Percentiles rank a stretch among this genome's conserved stretches.
Evolutionary conservation across 2,888 invertebrate genomes (phyloP).

Genomic region (Margaritifera margaritifera): DNA sequence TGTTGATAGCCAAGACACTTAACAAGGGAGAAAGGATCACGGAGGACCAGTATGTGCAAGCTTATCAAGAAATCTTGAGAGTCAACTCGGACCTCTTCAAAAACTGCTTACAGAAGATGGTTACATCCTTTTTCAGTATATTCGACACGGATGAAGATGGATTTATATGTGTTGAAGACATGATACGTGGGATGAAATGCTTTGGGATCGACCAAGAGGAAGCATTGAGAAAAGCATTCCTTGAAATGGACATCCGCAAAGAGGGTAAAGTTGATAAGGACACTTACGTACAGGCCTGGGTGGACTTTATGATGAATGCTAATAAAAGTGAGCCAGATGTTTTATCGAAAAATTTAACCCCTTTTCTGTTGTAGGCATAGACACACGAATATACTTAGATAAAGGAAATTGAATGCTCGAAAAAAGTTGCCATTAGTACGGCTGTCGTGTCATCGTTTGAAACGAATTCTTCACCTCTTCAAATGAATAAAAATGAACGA

Average conservation of each 20-base stretch:
- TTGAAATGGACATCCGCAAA: slow-evolving; percentile 51
- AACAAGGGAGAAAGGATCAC: slow-evolving; percentile 38
- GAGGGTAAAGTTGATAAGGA: slow-evolving; percentile 52
- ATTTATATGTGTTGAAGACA: slow-evolving; percentile 39
- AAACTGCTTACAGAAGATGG: slow-evolving; percentile 44
- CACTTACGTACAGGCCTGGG: slow-evolving; percentile 58
- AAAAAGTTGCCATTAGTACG: too few relatives aligned
- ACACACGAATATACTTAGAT: too few relatives aligned
- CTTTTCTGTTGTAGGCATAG: too few relatives aligned
- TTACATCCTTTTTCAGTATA: slow-evolving; percentile 47
- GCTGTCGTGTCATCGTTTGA: too few relatives aligned
- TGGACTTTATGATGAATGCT: slow-evolving; percentile 57
- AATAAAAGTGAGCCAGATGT: slow-evolving; percentile 29
- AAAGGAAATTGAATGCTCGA: too few relatives aligned
- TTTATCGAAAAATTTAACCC: too few relatives aligned
- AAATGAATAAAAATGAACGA: too few relatives aligned
- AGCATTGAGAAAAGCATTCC: slow-evolving; percentile 45
- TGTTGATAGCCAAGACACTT: slow-evolving; percentile 38
- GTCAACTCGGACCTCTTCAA: slow-evolving; percentile 39
- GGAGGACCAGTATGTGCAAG: slow-evolving; percentile 51
- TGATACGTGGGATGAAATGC: slow-evolving; percentile 49
- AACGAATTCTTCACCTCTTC: too few relatives aligned
- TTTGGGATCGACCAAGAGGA: slow-evolving; percentile 49
- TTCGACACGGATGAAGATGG: slow-evolving; percentile 54
- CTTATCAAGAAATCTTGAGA: slow-evolving; percentile 43